phyloP scores from a whole-genome alignment of 2,113 vertebrate genomes.

The Pogonocichla stellata region DNA sequence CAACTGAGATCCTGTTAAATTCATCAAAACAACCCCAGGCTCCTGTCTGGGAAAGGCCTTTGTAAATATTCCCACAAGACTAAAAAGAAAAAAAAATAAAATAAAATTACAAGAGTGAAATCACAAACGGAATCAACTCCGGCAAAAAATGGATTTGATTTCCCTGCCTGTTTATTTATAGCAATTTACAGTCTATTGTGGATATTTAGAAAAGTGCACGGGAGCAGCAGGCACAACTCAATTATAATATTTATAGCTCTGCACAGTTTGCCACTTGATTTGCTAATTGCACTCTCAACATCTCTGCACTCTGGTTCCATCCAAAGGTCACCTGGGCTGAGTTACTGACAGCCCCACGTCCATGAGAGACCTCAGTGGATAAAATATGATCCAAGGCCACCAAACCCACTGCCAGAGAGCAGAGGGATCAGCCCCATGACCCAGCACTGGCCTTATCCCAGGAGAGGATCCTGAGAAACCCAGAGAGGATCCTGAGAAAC shows the following conservation, averaged over 20 bases:
- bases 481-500: neutral
- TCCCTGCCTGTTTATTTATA: constrained; percentile 33
- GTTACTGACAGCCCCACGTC: neutral
- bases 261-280: constrained; percentile 20
- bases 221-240: constrained; percentile 19
- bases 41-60: constrained; percentile 95
- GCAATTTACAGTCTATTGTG: constrained; percentile 5
- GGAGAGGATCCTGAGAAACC: neutral
- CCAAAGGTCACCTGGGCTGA: constrained; percentile 52
- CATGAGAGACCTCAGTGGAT: constrained; percentile 25
- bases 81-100: constrained; percentile 44
- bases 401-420: neutral
- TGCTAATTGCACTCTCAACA: constrained; percentile 21
- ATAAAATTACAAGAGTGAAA: constrained; percentile 27
- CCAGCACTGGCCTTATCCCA: fast-evolving
- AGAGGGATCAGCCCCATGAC: neutral
- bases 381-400: constrained; percentile 13
- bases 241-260: constrained; percentile 29
- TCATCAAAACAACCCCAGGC: constrained; percentile 99
- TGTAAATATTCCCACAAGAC: constrained; percentile 98
- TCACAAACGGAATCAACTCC: neutral
- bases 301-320: neutral
- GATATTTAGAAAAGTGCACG: neutral
- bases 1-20: constrained; percentile 96
- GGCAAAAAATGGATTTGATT: constrained; percentile 6